Conservation (phyloP, 2,113 vertebrate genomes). For the Bostrychus sinensis region DNA sequence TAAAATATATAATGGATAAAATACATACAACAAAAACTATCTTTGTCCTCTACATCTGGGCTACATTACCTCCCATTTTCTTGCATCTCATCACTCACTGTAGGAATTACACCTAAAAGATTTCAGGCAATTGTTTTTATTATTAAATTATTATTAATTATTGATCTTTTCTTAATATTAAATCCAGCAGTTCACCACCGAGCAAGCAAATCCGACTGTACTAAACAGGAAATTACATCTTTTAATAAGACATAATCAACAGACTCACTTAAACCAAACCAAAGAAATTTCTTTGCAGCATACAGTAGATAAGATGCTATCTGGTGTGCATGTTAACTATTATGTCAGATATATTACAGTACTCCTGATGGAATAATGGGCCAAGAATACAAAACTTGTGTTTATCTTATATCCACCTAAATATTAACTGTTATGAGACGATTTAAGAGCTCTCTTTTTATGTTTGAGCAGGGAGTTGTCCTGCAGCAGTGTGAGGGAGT, state of each 20-base stretch:
- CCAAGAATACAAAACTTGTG: not conserved
- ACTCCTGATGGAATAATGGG: not conserved
- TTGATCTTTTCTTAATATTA: constrained; percentile 1
- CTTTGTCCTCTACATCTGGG: constrained; percentile 36
- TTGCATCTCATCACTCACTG: constrained; percentile 35
- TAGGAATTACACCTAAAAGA: constrained; percentile 18
- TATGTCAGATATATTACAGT: too few relatives aligned
- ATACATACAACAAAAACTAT: too few relatives aligned
- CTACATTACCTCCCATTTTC: constrained; percentile 25
- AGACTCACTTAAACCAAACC: too few relatives aligned
- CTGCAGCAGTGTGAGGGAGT: not conserved
- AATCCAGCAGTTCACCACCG: constrained; percentile 4
- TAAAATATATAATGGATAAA: not conserved
- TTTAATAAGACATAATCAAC: too few relatives aligned
- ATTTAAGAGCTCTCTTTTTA: not conserved
- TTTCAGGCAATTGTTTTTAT: constrained; percentile 4
- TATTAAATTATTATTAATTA: not conserved
- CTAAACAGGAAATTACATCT: too few relatives aligned
- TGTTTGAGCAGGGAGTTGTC: not conserved
- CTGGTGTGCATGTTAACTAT: too few relatives aligned
- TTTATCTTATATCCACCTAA: not conserved
- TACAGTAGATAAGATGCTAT: too few relatives aligned
- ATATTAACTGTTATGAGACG: too few relatives aligned
- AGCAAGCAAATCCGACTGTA: not conserved
- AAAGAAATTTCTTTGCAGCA: too few relatives aligned